A percentile compares a stretch with the other conserved stretches of the same genome.
These are phyloP conservation scores for Lithophane semibrunnea DNA, from an alignment of 2,888 invertebrate genomes.

Conservation along the genomic window DNA sequence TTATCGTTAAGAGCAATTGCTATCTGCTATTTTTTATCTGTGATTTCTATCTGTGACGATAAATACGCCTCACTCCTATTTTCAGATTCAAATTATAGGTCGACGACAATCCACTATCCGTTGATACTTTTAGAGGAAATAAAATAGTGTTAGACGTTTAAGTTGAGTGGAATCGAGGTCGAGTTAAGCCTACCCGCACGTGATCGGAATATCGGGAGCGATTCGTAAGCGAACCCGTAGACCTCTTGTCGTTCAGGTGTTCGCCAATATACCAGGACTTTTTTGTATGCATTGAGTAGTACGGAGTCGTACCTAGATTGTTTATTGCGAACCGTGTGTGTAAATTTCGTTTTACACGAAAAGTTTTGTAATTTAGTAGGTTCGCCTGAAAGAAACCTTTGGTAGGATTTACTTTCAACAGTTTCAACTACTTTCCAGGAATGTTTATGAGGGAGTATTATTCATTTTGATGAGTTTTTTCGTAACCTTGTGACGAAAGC, in stretches of 20 bases:
- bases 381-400: constrained; percentile 18
- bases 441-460: constrained; percentile 3
- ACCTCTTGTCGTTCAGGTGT: constrained; percentile 69
- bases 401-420: constrained; percentile 4
- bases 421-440: constrained; percentile 7
- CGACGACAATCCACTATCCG: constrained; percentile 58
- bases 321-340: constrained; percentile 68
- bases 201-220: constrained; percentile 71
- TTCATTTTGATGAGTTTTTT: constrained; percentile 15
- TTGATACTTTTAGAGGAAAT: constrained; percentile 70
- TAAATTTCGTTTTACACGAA: constrained; percentile 62
- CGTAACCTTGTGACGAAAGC: neutral
- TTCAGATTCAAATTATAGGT: constrained; percentile 46
- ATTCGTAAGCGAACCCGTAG: constrained; percentile 57
- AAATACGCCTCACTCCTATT: too few species aligned
- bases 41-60: too few species aligned
- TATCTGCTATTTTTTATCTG: too few species aligned
- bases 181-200: constrained; percentile 73
- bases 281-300: constrained; percentile 73
- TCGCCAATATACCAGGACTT: constrained; percentile 65
- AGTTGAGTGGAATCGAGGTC: constrained; percentile 78
- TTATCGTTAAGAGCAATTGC: too few species aligned
- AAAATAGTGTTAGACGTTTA: constrained; percentile 77
- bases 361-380: constrained; percentile 52
- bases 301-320: constrained; percentile 54